These are phyloP conservation scores for Meta bourneti DNA, from an alignment of 2,888 invertebrate species.

Conservation along the genomic window DNA sequence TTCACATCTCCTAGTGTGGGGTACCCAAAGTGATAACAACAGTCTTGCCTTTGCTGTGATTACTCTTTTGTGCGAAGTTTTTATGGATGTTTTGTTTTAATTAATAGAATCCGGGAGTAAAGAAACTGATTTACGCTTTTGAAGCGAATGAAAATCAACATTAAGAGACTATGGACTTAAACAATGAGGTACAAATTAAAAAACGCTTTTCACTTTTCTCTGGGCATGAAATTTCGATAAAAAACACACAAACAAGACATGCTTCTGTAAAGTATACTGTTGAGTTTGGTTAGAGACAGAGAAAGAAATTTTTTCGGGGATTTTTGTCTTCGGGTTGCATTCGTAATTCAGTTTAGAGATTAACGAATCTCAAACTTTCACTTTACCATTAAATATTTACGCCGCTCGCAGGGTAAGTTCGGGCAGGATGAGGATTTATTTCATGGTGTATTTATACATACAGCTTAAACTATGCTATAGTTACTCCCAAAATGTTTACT, in stretches of 20 bases:
- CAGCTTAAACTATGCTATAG: constrained; percentile 11
- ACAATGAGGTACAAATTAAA: not conserved
- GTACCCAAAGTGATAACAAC: constrained; percentile 51
- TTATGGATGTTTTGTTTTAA: constrained; percentile 29
- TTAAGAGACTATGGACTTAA: constrained; percentile 9
- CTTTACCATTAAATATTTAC: constrained; percentile 55
- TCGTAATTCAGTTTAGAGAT: constrained; percentile 17
- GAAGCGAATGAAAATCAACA: constrained; percentile 20
- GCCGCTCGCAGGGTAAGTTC: constrained; percentile 30
- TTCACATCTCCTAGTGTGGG: not conserved
- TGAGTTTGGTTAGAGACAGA: not conserved
- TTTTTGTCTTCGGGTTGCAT: constrained; percentile 15
- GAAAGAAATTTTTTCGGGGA: constrained; percentile 2
- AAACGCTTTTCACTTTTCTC: not conserved
- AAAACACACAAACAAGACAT: too few relatives aligned
- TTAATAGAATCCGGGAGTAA: constrained; percentile 25
- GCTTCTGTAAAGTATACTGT: not conserved
- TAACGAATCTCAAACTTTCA: constrained; percentile 35
- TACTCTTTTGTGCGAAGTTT: constrained; percentile 47
- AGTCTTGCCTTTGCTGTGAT: constrained; percentile 44
- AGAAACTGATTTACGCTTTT: constrained; percentile 20
- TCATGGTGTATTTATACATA: not conserved
- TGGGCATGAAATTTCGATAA: not conserved
- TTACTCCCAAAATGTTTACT: constrained; percentile 9
- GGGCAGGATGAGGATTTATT: not conserved